Base-by-base conservation (phyloP, 2,113 vertebrate genomes). In the Capra hircus region DNA sequence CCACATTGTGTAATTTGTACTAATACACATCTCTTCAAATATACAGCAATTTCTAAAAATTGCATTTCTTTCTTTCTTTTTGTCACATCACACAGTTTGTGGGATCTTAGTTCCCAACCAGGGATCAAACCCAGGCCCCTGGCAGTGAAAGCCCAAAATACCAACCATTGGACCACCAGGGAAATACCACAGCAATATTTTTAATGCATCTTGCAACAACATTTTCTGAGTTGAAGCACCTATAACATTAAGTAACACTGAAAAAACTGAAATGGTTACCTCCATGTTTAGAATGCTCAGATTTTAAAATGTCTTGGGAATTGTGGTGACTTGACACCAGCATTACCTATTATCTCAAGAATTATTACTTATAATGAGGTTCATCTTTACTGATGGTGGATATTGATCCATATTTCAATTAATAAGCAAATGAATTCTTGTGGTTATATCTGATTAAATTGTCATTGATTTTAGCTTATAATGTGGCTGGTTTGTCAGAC, bases 381-480 rank as follows among this genome's bases (percentile, higher is more conserved):
- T 80, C 25, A 62, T 80, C 19, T 95, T 88, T 90, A 36, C 60
- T 45, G 19, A 1, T 40, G 19, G 16, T 40, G 28, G 6, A 28
- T 43, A 86, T 30, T 77, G n/a, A 82, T 78, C 74, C n/a, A 23
- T 88, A 59, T 95, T 97, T 95, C 25, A 88, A 0, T 92, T 91
- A 91, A 83, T 17, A 90, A 55, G 48, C 45, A 91, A 85, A 57
- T 2, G 16, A 88, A 40, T 92, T 94, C 23, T 45, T 67, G 3
- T 82, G n/a, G 59, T 81, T 77, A 50, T 33, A 88, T 84, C 50
- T 97, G 57, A 96, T 96, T 94, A 74, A 97, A 48, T 81, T 94
- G 4, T 84, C 80, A 74, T 64, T 91, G 60, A 30, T 90, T 95
- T 90, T 88, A 43, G 40, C 16, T 95, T 88, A 12, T 59, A 36